These are phyloP conservation scores for Symphodus melops DNA, from an alignment of 2,113 vertebrate genomes.

Conservation along the genomic window DNA sequence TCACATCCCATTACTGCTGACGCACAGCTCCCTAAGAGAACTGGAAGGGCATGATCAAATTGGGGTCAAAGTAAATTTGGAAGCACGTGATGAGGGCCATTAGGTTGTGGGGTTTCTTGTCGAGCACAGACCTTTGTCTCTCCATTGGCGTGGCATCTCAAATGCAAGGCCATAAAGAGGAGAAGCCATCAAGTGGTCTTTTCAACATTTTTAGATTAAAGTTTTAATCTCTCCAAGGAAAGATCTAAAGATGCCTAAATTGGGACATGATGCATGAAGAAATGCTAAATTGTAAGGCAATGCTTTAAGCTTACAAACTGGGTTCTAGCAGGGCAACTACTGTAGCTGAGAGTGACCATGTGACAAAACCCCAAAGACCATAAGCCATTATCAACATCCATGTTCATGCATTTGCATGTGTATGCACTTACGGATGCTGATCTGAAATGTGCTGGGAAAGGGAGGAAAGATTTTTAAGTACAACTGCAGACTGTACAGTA, in stretches of 20 bases:
- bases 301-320: background rate
- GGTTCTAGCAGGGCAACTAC: background rate
- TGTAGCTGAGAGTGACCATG: background rate
- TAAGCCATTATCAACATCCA: background rate
- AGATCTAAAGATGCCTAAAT: slow-evolving; percentile 2
- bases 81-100: slow-evolving; percentile 63
- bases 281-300: background rate
- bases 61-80: slow-evolving; percentile 74
- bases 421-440: background rate
- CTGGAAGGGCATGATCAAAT: slow-evolving; percentile 73
- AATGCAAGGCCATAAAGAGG: slow-evolving; percentile 42
- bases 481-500: too few relatives aligned
- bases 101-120: slow-evolving; percentile 66
- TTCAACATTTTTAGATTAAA: slow-evolving; percentile 1
- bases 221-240: slow-evolving; percentile 38
- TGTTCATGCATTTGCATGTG: background rate
- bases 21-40: slow-evolving; percentile 66
- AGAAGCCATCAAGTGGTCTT: slow-evolving; percentile 36
- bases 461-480: background rate
- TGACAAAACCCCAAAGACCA: background rate
- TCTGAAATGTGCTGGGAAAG: background rate
- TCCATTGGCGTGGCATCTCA: slow-evolving; percentile 42
- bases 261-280: slow-evolving; percentile 1
- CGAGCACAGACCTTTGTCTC: slow-evolving; percentile 63
- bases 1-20: slow-evolving; percentile 83